Base-by-base conservation (phyloP, 2,113 vertebrate species). In the Cyanistes caeruleus region DNA sequence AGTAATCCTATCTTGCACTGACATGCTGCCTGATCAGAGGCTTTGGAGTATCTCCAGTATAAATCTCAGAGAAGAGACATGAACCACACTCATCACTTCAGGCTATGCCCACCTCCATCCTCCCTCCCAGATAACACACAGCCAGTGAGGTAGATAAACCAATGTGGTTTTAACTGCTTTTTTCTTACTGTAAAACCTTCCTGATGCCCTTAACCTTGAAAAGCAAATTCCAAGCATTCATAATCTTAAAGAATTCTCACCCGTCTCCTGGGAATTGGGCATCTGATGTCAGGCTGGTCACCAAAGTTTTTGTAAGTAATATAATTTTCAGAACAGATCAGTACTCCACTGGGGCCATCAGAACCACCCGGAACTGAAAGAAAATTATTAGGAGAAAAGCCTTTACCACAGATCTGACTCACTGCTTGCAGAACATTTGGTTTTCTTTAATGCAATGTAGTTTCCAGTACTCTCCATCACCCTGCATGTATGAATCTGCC, bases 241-340 rank as follows among this genome's bases (percentile, higher is more conserved):
- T 10, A 28, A 62, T 7, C 14, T 31, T 22, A 30, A 55, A 53
- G 52, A 82, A 39, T 86, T 87, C 98, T 99, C 94, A 99, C 99
- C 98, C 99, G 98, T 87, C 99, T 99, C 83, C 99, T 98, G 22
- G 99, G 99, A 97, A 99, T 99, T 17, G 99, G 99, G 94, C 99
- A 99, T 56, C 99, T 99, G 87, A 99, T 99, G 96, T 99, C 99
- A 11, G 99, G 99, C 93, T 99, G 99, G 97, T 99, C 99, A 83
- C 99, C 99, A 28, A 99, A 99, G 85, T 99, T 99, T 96, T 99
- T 99, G 62, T 99, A 99, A 19, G 99, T 99, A 93, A 99, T 99
- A 62, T 99, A 99, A 94, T 99, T 99, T 98, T 99, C 99, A 31
- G 99, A 99, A 95, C 99, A 99, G 91, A 99, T 99, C 70, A 99